A percentile compares a stretch with the other conserved stretches of the same genome.
These are phyloP conservation scores for Microchrysa polita DNA, from an alignment of 2,888 invertebrate species.

Conservation along the genomic window DNA sequence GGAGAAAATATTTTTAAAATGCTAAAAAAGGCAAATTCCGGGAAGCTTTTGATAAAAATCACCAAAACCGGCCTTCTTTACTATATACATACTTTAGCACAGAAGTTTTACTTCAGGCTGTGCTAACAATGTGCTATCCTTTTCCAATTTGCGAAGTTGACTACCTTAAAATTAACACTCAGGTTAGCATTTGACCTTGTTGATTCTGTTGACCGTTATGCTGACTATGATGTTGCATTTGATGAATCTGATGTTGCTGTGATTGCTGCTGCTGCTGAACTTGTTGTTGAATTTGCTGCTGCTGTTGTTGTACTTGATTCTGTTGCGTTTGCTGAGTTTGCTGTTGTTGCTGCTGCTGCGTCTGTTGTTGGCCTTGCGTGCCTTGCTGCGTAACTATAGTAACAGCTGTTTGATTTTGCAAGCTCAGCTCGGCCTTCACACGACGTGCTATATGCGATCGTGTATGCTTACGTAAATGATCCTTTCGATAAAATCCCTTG, in stretches of 20 bases:
- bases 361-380: constrained; percentile 41
- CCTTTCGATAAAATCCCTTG: constrained; percentile 87
- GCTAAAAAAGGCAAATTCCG: no score
- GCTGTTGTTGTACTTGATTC: constrained; percentile 58
- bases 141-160: background rate
- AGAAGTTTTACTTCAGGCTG: no score
- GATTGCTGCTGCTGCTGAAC: constrained; percentile 51
- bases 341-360: constrained; percentile 53
- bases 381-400: constrained; percentile 60
- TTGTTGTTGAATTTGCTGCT: constrained; percentile 67
- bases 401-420: constrained; percentile 62
- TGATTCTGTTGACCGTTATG: constrained; percentile 57
- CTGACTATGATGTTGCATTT: constrained; percentile 52
- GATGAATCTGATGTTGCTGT: constrained; percentile 46
- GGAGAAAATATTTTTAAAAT: no score
- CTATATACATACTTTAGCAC: no score
- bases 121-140: no score
- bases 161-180: constrained; percentile 35
- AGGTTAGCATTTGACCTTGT: constrained; percentile 55
- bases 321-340: constrained; percentile 53
- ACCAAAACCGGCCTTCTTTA: no score
- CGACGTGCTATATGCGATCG: constrained; percentile 84
- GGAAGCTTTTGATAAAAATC: no score
- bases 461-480: constrained; percentile 85
- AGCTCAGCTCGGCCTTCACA: constrained; percentile 75